Conservation (phyloP, 2,797 vertebrate genomes). For the Chrysocyon brachyurus region DNA sequence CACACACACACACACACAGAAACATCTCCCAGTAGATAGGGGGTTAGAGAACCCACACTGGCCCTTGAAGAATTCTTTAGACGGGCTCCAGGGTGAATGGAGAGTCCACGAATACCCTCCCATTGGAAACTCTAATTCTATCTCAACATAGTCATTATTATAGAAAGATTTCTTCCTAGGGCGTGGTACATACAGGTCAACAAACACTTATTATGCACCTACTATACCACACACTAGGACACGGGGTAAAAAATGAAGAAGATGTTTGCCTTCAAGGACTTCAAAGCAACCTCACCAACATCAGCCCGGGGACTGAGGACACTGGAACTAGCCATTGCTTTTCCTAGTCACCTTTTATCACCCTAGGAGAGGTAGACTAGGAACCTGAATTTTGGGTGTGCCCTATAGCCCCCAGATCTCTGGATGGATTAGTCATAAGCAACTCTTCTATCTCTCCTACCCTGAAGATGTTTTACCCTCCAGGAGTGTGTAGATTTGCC, state of each 20-base stretch:
- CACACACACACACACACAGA: neutral
- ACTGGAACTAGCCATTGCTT: neutral
- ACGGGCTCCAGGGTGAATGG: neutral
- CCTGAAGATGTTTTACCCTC: conserved; percentile 3
- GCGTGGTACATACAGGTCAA: neutral
- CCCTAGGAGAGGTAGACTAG: no score
- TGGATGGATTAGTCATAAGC: neutral
- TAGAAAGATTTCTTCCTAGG: neutral
- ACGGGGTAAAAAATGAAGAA: neutral
- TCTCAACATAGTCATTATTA: neutral
- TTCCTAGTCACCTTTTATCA: neutral
- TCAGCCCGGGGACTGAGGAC: neutral
- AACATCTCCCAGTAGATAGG: neutral
- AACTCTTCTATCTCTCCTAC: neutral
- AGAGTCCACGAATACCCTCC: neutral
- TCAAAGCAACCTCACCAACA: neutral
- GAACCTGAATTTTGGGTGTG: neutral
- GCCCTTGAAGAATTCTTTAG: neutral
- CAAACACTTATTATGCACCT: neutral
- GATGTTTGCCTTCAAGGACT: neutral
- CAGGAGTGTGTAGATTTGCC: neutral
- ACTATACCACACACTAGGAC: neutral
- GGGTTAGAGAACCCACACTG: neutral
- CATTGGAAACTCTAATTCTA: neutral
- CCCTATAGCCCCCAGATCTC: neutral